These are phyloP conservation scores for Araneus ventricosus DNA, from an alignment of 1,140 invertebrate species.

Conservation along the genomic window DNA sequence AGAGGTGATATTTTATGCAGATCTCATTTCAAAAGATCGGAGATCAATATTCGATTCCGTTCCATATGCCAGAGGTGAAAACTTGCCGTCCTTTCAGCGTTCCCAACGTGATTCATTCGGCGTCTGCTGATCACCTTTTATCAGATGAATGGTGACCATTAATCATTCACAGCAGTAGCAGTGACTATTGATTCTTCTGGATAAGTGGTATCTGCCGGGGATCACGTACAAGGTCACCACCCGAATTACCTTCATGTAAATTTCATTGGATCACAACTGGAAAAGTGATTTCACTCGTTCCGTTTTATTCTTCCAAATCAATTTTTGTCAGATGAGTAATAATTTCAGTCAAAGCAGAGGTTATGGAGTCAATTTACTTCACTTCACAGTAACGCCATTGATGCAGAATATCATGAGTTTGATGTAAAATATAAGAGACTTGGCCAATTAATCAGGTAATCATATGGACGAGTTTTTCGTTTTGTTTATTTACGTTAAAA, in stretches of 20 bases:
- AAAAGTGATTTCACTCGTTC: neutral
- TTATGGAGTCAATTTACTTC: too few species aligned
- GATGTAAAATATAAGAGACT: too few species aligned
- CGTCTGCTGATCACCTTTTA: slow-evolving; percentile 35
- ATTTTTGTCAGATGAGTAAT: too few species aligned
- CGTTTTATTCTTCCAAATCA: too few species aligned
- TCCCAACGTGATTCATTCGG: neutral
- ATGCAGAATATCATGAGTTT: too few species aligned
- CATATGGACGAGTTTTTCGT: too few species aligned
- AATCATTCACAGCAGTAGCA: slow-evolving; percentile 14
- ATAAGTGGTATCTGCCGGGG: neutral
- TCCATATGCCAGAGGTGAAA: slow-evolving; percentile 39
- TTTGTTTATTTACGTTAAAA: too few species aligned
- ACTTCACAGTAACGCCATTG: too few species aligned
- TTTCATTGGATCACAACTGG: neutral
- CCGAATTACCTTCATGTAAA: slow-evolving; percentile 14
- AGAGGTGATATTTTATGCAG: neutral
- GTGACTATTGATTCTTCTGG: neutral
- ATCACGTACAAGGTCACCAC: slow-evolving; percentile 3
- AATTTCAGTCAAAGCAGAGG: too few species aligned
- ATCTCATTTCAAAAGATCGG: neutral
- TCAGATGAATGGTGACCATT: slow-evolving; percentile 18
- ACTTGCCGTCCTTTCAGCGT: neutral
- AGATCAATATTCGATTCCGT: slow-evolving; percentile 28
- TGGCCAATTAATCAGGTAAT: too few species aligned